Conservation (phyloP, 1,140 invertebrate species). For the Apis dorsata region DNA sequence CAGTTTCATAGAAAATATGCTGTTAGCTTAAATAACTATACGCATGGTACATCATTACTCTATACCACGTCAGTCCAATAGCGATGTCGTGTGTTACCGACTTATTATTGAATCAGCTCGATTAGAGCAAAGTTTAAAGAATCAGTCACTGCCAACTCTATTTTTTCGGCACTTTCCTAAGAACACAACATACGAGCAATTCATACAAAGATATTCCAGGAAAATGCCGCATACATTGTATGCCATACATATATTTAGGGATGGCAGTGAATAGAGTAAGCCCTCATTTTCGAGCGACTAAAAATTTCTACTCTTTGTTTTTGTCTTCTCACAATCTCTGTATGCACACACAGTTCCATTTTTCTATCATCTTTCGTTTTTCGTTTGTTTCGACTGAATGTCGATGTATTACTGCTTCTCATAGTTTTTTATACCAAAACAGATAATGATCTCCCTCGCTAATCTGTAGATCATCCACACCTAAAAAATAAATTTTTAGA, state of each 20-base stretch:
- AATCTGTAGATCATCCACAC: slow-evolving; percentile 90
- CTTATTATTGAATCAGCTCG: neutral
- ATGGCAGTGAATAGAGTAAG: slow-evolving; percentile 62
- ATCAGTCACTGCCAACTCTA: slow-evolving; percentile 53
- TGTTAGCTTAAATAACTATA: slow-evolving; percentile 68
- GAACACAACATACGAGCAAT: slow-evolving; percentile 2
- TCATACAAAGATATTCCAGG: neutral
- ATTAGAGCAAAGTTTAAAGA: slow-evolving; percentile 49
- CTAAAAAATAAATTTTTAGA: slow-evolving; percentile 77
- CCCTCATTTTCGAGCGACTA: slow-evolving; percentile 49
- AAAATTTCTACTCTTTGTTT: slow-evolving; percentile 16
- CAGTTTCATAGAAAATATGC: slow-evolving; percentile 78
- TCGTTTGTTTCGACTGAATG: slow-evolving; percentile 1
- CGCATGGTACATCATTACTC: slow-evolving; percentile 4
- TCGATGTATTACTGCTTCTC: slow-evolving; percentile 74
- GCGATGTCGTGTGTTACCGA: slow-evolving; percentile 2
- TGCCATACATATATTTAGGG: slow-evolving; percentile 37
- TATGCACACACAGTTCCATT: neutral
- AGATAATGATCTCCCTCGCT: slow-evolving; percentile 91
- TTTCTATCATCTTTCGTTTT: neutral
- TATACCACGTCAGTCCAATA: slow-evolving; percentile 23
- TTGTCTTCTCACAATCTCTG: neutral
- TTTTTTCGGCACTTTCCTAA: slow-evolving; percentile 22
- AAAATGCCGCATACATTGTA: slow-evolving; percentile 27
- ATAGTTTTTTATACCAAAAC: slow-evolving; percentile 95